phyloP scores from a whole-genome alignment of 2,888 invertebrate species.

The Amphimallon solstitiale region DNA sequence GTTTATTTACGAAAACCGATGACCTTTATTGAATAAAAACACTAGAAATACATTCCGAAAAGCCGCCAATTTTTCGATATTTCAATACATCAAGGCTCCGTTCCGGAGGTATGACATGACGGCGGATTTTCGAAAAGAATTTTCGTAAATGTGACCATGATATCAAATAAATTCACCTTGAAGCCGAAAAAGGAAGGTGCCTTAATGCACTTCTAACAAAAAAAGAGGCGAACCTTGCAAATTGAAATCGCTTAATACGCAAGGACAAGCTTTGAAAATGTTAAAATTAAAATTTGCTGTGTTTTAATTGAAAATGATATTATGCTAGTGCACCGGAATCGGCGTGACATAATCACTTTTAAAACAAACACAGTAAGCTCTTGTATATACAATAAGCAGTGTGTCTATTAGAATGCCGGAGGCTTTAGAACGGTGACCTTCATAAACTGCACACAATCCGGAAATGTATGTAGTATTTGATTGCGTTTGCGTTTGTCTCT shows the following conservation, averaged over 20 bases:
- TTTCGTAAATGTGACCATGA: slow-evolving; percentile 26
- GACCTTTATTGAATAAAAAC: slow-evolving; percentile 7
- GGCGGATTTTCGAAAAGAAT: slow-evolving; percentile 17
- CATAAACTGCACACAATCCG: slow-evolving; percentile 56
- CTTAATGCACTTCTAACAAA: slow-evolving; percentile 12
- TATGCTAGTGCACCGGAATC: slow-evolving; percentile 22
- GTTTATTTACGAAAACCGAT: slow-evolving; percentile 13
- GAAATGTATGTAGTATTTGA: slow-evolving; percentile 50
- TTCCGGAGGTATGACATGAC: background rate
- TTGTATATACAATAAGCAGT: slow-evolving; percentile 28
- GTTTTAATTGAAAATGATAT: background rate
- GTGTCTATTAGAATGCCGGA: slow-evolving; percentile 52
- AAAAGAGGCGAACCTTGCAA: slow-evolving; percentile 14
- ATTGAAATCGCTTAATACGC: slow-evolving; percentile 9
- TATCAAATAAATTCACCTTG: slow-evolving; percentile 16
- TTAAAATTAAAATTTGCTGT: slow-evolving; percentile 14
- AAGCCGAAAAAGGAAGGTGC: slow-evolving; percentile 14
- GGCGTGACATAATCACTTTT: slow-evolving; percentile 27
- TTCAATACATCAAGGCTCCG: slow-evolving; percentile 10
- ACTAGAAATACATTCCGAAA: slow-evolving; percentile 10
- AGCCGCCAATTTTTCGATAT: background rate
- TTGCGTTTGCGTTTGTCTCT: slow-evolving; percentile 39
- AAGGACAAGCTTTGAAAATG: slow-evolving; percentile 20
- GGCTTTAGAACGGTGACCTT: slow-evolving; percentile 60
- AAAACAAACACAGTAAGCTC: slow-evolving; percentile 35